Base-by-base conservation (phyloP, 2,888 invertebrate genomes). In the Heliconius hortense region DNA sequence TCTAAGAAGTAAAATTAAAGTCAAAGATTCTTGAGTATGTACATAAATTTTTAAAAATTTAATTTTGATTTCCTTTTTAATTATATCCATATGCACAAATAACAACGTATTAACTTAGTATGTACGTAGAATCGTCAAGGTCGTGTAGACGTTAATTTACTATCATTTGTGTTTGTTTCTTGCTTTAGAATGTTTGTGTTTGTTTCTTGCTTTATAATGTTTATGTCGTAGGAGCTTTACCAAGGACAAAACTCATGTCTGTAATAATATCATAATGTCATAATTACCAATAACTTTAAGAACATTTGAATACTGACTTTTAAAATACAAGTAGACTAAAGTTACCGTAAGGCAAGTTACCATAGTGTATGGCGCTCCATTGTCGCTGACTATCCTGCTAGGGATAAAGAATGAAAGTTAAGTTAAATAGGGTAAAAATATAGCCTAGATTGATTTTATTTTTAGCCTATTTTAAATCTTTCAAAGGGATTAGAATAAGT, bases 141-240 rank as follows among this genome's bases (percentile, higher is more conserved):
- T 43, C 18, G 15, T 31, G 53, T 31, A 31, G 28, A 11, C 11
- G n/a, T 53, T 53, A 28, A 11, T 53, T 31, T 53, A 31, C 28
- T 21, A n/a, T 28, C 18, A 35, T 24, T 35, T 66, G 24, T 66
- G 39, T 66, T 31, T 69, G n/a, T 24, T 35, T 56, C 31, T 69
- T 56, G 69, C 69, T 69, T 68, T 35, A 35, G 35, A 35, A 35
- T 35, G 1, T 31, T 35, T 66, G 7, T 66, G 39, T 66, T 31
- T 56, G 13, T 24, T 35, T 56, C 31, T 69, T 56, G 69, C 69
- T 69, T 68, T 35, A 35, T 35, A 35, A 10, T 35, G 35, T 35
- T 35, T 35, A 35, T 35, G 35, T 35, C 10, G 35, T 35, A 35
- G 39, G 1, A 39, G 10, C 10, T 56, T n/a, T n/a, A 3, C n/a